Evolutionary conservation across 2,888 invertebrate species (phyloP).

Genomic region (Campopleginae sp.): DNA sequence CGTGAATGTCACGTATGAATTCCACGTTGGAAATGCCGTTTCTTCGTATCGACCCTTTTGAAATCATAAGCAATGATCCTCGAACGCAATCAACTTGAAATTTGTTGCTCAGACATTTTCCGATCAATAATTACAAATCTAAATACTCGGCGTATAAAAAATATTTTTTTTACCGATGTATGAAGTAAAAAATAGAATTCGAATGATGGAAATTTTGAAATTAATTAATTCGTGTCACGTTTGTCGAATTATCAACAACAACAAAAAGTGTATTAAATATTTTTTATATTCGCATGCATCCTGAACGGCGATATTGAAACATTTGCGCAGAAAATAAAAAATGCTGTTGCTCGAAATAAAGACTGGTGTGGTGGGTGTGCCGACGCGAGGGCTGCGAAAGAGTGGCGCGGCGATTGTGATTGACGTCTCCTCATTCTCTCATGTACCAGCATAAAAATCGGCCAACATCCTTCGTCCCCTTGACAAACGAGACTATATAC

Average conservation of each 20-base stretch:
- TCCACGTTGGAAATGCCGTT: too few relatives aligned
- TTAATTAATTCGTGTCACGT: too few relatives aligned
- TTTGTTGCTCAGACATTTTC: not conserved
- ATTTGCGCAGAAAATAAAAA: not conserved
- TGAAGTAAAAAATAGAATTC: too few relatives aligned
- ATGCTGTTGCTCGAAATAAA: too few relatives aligned
- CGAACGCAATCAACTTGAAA: not conserved
- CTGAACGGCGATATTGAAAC: not conserved
- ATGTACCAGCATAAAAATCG: conserved; percentile 34
- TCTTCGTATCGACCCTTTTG: too few relatives aligned
- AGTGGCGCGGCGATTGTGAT: conserved; percentile 64
- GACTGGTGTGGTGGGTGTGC: conserved; percentile 9
- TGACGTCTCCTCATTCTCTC: conserved; percentile 62
- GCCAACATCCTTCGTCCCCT: conserved; percentile 49
- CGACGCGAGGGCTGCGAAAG: conserved; percentile 47
- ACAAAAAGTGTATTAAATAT: too few relatives aligned
- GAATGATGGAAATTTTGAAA: too few relatives aligned
- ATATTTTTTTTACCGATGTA: too few relatives aligned
- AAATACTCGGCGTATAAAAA: not conserved
- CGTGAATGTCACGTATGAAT: not conserved
- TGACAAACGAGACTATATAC: conserved; percentile 6
- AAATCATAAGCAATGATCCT: too few relatives aligned
- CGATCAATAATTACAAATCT: not conserved
- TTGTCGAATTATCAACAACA: too few relatives aligned
- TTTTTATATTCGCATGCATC: too few relatives aligned